These are phyloP conservation scores for Daboia siamensis DNA, from an alignment of 2,113 vertebrate species.

Conservation along the genomic window DNA sequence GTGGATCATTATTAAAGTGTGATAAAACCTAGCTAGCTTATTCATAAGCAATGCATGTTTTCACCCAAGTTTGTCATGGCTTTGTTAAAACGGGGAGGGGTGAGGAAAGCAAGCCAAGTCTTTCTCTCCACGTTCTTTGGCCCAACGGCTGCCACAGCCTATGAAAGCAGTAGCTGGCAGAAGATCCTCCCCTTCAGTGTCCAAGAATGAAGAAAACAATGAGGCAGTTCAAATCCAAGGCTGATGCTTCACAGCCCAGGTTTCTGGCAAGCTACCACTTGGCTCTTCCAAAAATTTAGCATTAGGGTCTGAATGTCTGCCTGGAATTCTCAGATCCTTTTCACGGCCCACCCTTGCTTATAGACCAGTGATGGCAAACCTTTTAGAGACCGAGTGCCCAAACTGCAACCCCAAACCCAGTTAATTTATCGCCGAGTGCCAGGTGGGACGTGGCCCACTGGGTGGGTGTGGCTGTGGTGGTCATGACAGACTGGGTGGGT, in stretches of 20 bases:
- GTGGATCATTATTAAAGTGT: background rate
- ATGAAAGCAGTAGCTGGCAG: background rate
- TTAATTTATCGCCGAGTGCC: too few species aligned
- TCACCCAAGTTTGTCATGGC: background rate
- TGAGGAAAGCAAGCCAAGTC: background rate
- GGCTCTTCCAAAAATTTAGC: background rate
- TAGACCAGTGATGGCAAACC: too few species aligned
- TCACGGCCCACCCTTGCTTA: too few species aligned
- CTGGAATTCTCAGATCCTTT: background rate
- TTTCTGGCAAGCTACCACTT: background rate
- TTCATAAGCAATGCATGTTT: background rate
- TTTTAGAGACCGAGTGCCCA: too few species aligned
- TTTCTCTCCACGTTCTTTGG: conserved; percentile 3
- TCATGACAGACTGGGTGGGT: too few species aligned
- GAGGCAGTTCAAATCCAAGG: background rate
- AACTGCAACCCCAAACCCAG: too few species aligned
- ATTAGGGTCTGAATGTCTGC: background rate
- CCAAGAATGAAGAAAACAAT: background rate
- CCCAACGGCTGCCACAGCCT: background rate
- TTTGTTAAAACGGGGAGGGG: background rate
- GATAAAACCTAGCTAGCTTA: background rate
- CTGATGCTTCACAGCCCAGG: background rate
- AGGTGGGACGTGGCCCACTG: too few species aligned
- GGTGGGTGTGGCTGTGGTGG: too few species aligned
- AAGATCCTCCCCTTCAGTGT: background rate